Percentiles rank a stretch among this genome's conserved stretches.
Evolutionary conservation across 2,888 invertebrate species (phyloP).

Genomic region (Drosophila differens): DNA sequence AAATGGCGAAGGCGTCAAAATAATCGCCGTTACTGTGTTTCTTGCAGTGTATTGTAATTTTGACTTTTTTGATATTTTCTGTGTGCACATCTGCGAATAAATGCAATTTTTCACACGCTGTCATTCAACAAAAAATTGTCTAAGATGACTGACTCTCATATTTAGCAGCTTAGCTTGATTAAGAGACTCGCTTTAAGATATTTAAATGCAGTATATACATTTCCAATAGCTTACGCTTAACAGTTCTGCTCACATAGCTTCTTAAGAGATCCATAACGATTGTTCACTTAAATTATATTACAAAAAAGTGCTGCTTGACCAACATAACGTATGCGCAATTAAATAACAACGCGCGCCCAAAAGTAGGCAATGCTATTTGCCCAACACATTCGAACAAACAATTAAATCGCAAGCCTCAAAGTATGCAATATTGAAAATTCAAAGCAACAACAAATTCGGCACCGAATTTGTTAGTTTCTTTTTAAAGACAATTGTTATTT

Average conservation of each 20-base stretch:
- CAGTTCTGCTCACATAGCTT: neutral
- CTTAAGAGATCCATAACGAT: neutral
- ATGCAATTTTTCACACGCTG: conserved; percentile 73
- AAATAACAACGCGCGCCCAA: conserved; percentile 41
- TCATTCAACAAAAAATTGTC: conserved; percentile 36
- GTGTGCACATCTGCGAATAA: conserved; percentile 68
- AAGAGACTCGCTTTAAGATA: neutral
- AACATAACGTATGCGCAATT: conserved; percentile 39
- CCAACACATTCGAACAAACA: conserved; percentile 25
- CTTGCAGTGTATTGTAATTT: conserved; percentile 58
- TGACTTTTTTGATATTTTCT: conserved; percentile 39
- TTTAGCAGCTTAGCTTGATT: conserved; percentile 18
- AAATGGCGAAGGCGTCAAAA: conserved; percentile 45
- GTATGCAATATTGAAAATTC: conserved; percentile 36
- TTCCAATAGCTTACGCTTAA: neutral
- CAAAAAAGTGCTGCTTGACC: neutral
- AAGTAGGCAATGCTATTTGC: conserved; percentile 54
- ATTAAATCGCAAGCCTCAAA: conserved; percentile 43
- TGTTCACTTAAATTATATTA: neutral
- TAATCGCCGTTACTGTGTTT: conserved; percentile 24
- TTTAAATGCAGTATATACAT: neutral
- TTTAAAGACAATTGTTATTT: neutral
- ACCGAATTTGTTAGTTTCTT: conserved; percentile 2
- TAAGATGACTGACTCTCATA: conserved; percentile 5
- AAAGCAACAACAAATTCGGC: neutral